A percentile compares a stretch with the other conserved stretches of the same genome.
phyloP scores from a whole-genome alignment of 2,113 vertebrate species.

The Petroica traversi region DNA sequence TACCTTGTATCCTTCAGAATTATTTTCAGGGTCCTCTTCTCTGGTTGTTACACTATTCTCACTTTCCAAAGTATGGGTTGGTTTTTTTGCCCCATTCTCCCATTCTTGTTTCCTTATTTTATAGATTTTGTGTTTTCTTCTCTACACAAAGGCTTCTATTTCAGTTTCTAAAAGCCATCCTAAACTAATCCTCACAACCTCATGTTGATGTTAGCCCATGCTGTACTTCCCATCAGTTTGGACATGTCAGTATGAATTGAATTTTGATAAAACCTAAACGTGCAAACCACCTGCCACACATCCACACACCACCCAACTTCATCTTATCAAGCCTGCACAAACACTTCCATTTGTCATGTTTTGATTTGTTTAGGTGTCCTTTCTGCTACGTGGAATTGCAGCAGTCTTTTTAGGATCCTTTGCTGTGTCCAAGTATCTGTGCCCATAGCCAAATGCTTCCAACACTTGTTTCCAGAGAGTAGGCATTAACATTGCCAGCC shows the following conservation, averaged over 20 bases:
- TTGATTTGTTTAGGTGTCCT: not conserved
- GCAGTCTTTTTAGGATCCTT: not conserved
- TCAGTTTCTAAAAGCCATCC: not conserved
- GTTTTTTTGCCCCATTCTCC: not conserved
- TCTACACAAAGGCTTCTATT: not conserved
- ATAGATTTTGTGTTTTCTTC: not conserved
- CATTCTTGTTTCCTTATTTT: not conserved
- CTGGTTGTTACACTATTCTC: not conserved
- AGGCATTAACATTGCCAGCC: not conserved
- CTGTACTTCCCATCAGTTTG: not conserved
- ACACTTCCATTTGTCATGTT: not conserved
- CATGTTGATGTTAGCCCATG: not conserved
- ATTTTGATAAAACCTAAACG: not conserved
- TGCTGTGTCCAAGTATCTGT: not conserved
- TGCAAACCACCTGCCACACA: not conserved
- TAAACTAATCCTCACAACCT: constrained; percentile 10
- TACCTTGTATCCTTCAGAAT: not conserved
- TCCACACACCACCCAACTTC: not conserved
- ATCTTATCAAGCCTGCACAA: not conserved
- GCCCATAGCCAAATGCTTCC: not conserved
- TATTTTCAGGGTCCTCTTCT: not conserved
- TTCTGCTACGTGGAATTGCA: not conserved
- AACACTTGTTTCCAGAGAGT: not conserved
- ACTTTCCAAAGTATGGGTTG: not conserved
- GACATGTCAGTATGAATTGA: constrained; percentile 14